phyloP scores from a whole-genome alignment of 2,797 vertebrate species.

The Perdix hodgsoniae region DNA sequence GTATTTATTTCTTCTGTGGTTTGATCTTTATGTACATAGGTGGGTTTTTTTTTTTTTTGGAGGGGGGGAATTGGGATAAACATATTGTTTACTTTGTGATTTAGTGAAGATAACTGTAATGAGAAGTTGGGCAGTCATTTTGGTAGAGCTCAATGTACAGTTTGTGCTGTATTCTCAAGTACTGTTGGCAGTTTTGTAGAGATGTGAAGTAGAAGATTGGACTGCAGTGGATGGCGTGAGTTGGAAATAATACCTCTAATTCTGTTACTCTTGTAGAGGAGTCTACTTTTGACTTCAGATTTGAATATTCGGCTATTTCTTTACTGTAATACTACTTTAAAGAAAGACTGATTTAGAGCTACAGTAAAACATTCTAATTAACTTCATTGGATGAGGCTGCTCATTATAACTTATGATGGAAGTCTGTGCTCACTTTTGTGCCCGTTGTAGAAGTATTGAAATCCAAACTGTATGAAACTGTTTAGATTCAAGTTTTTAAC shows the following conservation, averaged over 20 bases:
- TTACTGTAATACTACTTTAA: not conserved
- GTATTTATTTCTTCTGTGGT: not conserved
- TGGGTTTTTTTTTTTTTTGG: no score
- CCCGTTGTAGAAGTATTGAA: not conserved
- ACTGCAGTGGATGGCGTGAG: not conserved
- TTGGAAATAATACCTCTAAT: not conserved
- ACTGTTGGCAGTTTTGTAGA: not conserved
- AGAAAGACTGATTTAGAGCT: not conserved
- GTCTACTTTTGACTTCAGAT: not conserved
- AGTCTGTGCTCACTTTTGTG: not conserved
- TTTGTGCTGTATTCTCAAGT: accelerated
- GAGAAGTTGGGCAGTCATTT: not conserved
- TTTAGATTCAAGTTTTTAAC: not conserved
- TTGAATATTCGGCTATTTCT: not conserved
- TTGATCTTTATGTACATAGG: accelerated
- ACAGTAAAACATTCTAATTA: not conserved
- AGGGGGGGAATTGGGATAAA: not conserved
- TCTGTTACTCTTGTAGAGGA: not conserved
- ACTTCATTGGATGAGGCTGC: not conserved
- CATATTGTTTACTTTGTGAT: not conserved
- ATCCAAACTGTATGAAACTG: not conserved
- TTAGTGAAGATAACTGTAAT: not conserved
- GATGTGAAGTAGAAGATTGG: not conserved
- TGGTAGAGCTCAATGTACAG: accelerated
- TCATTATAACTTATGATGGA: not conserved